Evolutionary conservation across 2,797 vertebrate species (phyloP), one percentile per base, ranked within the genome.

Genomic region (Muraenolepis orangiensis): DNA sequence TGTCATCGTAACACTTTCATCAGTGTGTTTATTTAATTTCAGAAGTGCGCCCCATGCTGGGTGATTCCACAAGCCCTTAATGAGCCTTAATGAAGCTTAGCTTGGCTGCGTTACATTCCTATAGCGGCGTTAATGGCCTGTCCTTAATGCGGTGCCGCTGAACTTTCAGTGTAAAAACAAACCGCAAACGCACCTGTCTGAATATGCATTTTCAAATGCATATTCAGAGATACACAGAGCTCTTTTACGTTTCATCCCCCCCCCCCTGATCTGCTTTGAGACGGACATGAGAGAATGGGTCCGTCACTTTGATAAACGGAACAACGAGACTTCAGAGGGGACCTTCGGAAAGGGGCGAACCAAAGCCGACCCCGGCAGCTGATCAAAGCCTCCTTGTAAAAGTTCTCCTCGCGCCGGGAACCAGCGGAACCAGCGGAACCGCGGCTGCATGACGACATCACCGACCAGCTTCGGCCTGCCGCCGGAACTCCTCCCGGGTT

Each of bases 231-330:
- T n/a, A n/a, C n/a, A n/a, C 26, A 26, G 26, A 8, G 14, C 13
- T 29, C 13, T 28, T 76, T 78, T 72, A 29, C 30, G 32, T 83
- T 81, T 77, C 74, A 85, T 84, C 46, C 82, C 30, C 36, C 31
- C 23, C 46, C 82, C 30, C 36, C 31, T 20, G 69, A 85, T 76
- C 68, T 67, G 38, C 69, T 85, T 81, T 83, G 74, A 78, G n/a
- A 81, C 20, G 40, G 46, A 76, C 77, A 81, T 66, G 42, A n/a
- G 76, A 78, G 78, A 78, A 26, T 69, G 61, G 72, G 84, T 32
- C 61, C 67, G 69, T 20, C 72, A 51, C 69, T 83, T 85, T 83
- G 74, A 85, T 87, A 84, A 69, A 76, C 2, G 10, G 34, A 78
- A 77, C 66, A 72, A 76, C 67, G 20, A 23, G 34, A 71, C 46